phyloP scores from a whole-genome alignment of 2,797 vertebrate genomes.

The Anguilla pacifica region DNA sequence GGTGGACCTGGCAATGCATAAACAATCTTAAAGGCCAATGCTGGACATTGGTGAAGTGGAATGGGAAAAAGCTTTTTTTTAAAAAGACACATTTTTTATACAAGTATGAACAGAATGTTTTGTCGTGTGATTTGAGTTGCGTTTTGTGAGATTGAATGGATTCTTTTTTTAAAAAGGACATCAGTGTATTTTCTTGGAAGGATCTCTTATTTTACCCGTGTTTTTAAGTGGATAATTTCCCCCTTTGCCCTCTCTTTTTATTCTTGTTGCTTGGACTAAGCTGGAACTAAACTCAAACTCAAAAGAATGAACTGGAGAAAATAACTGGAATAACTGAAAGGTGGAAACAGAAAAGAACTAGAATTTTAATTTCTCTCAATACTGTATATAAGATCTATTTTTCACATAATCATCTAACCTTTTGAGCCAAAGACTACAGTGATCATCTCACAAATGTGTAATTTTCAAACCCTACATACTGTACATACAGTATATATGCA shows the following conservation, averaged over 20 bases:
- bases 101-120: conserved; percentile 50
- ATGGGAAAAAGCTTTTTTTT: conserved; percentile 36
- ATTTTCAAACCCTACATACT: neutral
- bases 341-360: neutral
- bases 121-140: conserved; percentile 45
- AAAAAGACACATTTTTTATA: conserved; percentile 47
- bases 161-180: conserved; percentile 35
- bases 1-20: conserved; percentile 38
- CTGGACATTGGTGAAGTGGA: conserved; percentile 62
- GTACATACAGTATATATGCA: conserved; percentile 19
- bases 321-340: conserved; percentile 2
- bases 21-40: conserved; percentile 56
- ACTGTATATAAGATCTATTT: neutral
- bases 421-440: conserved; percentile 48
- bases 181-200: conserved; percentile 33
- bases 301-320: neutral
- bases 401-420: conserved; percentile 17
- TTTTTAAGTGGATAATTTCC: conserved; percentile 19
- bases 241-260: conserved; percentile 28
- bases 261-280: conserved; percentile 29
- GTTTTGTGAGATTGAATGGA: conserved; percentile 38
- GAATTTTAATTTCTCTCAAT: neutral
- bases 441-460: conserved; percentile 30
- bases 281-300: conserved; percentile 7
- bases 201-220: conserved; percentile 21